Percentiles rank a stretch among this genome's conserved stretches.
phyloP scores from a whole-genome alignment of 2,888 invertebrate genomes.

The Acleris literana region DNA sequence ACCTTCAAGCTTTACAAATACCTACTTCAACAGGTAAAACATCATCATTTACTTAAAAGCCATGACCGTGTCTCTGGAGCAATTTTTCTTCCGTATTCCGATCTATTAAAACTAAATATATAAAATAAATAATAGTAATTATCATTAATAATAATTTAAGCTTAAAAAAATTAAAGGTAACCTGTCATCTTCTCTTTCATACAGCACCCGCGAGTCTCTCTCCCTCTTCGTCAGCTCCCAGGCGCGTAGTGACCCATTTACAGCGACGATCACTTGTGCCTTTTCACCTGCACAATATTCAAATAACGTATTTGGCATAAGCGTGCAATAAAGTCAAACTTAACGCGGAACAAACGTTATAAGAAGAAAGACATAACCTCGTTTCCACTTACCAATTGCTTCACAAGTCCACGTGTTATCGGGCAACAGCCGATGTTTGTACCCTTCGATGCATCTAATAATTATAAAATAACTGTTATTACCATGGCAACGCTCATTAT shows the following conservation, averaged over 20 bases:
- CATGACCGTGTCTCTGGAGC: no score
- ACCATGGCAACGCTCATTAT: no score
- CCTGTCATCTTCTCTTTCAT: constrained; percentile 29
- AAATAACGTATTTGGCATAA: neutral
- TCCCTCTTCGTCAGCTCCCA: constrained; percentile 85
- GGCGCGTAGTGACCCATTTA: constrained; percentile 84
- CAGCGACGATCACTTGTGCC: constrained; percentile 86
- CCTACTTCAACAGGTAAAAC: no score
- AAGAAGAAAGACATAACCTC: neutral
- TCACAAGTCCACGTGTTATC: constrained; percentile 75
- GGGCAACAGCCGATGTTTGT: constrained; percentile 75
- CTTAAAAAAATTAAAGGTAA: neutral
- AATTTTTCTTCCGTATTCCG: no score
- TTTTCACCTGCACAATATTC: constrained; percentile 66
- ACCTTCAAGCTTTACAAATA: no score
- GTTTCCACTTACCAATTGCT: constrained; percentile 69
- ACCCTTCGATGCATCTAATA: constrained; percentile 87
- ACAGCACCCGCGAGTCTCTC: constrained; percentile 44
- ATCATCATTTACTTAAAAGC: no score
- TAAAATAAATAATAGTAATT: no score
- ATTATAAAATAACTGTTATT: neutral
- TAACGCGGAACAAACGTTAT: no score
- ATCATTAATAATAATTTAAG: no score
- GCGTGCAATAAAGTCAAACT: neutral
- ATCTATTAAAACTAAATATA: no score